Conservation (phyloP, 1,140 invertebrate species). For the Hyles vespertilio region DNA sequence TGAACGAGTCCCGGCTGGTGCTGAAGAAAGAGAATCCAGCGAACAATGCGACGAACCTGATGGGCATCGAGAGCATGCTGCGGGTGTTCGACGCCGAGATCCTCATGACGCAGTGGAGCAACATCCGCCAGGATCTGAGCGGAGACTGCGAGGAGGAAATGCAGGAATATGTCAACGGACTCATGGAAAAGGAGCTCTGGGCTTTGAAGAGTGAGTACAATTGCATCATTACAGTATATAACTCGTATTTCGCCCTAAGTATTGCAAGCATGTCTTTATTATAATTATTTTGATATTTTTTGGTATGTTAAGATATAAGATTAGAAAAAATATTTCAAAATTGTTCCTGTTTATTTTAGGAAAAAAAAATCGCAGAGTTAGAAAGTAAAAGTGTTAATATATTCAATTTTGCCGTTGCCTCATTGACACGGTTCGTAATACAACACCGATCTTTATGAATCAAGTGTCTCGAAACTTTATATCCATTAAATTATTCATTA, state of each 20-base stretch:
- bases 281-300: too few species aligned
- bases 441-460: too few species aligned
- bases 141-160: slow-evolving; percentile 78
- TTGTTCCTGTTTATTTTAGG: neutral
- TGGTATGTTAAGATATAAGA: too few species aligned
- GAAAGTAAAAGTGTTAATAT: too few species aligned
- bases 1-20: slow-evolving; percentile 49
- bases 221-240: neutral
- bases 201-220: slow-evolving; percentile 83
- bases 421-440: too few species aligned
- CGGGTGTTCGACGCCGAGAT: slow-evolving; percentile 74
- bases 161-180: slow-evolving; percentile 78
- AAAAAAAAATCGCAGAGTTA: neutral
- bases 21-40: slow-evolving; percentile 21
- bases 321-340: neutral
- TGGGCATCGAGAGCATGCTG: slow-evolving; percentile 75
- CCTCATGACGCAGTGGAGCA: slow-evolving; percentile 67
- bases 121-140: slow-evolving; percentile 47
- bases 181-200: slow-evolving; percentile 80
- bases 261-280: too few species aligned
- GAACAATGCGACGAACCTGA: slow-evolving; percentile 39
- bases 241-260: too few species aligned
- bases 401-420: too few species aligned
- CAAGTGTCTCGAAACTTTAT: too few species aligned
- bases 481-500: too few species aligned